These are phyloP conservation scores for Coryphaenoides rupestris DNA, from an alignment of 2,113 vertebrate species.

Conservation along the genomic window DNA sequence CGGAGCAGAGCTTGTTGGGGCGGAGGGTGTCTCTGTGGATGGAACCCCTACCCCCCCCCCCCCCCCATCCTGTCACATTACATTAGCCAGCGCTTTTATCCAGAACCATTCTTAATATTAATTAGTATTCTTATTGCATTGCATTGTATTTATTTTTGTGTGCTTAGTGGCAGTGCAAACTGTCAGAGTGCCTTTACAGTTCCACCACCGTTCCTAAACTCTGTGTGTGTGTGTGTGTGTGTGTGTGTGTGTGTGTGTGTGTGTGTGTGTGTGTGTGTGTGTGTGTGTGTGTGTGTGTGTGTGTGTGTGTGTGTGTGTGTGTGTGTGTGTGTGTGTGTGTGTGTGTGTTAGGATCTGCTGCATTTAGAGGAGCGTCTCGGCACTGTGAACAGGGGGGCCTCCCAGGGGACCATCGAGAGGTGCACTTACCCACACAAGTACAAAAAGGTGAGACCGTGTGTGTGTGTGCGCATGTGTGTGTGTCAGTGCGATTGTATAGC, in stretches of 20 bases:
- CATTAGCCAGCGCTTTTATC: too few species aligned
- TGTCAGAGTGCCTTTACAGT: too few species aligned
- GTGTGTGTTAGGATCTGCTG: conserved; percentile 84
- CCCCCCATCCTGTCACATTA: too few species aligned
- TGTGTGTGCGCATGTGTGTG: conserved; percentile 6
- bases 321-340: too few species aligned
- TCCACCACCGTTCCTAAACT: too few species aligned
- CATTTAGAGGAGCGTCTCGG: conserved; percentile 96
- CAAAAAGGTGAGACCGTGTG: conserved; percentile 85
- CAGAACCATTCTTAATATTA: too few species aligned
- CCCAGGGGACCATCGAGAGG: conserved; percentile 99
- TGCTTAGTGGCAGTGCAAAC: too few species aligned
- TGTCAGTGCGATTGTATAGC: not conserved
- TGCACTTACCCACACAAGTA: conserved; percentile 99
- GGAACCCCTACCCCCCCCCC: too few species aligned
- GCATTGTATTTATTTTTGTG: too few species aligned
- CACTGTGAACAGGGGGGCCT: conserved; percentile 97
- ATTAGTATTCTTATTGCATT: not conserved
- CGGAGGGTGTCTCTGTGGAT: too few species aligned
- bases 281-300: not conserved
- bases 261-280: not conserved
- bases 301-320: not conserved
- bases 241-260: not conserved
- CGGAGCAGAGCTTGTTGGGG: too few species aligned
- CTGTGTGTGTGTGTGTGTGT: too few species aligned